Evolutionary conservation across 1,140 invertebrate genomes (phyloP), one percentile per base, ranked within the genome.

Genomic region (Sarcophaga peregrina): DNA sequence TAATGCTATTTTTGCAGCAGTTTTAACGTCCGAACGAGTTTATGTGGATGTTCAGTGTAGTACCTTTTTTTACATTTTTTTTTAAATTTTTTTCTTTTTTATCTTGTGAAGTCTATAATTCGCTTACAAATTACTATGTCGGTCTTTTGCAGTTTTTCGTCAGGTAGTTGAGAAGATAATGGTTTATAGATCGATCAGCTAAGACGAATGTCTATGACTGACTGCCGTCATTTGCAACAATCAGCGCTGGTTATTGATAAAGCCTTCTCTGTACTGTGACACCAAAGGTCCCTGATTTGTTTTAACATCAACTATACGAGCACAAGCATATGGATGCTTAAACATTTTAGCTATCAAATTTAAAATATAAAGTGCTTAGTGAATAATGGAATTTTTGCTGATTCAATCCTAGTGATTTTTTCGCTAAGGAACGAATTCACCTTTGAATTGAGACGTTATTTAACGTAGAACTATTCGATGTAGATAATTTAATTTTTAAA

Each of bases 121-220:
- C 75, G 75, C 50, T 78, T 50, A 83, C 82, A 83, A 83, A 83
- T 83, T 83, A 83, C 82, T 83, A 83, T 83, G 82, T 83, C 82
- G 82, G 82, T 75, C 52, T 83, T 25, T 83, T 47, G 82, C 82
- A 46, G 76, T 83, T 83, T 83, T 83, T 83, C 82, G 82, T 83
- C 82, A 83, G 82, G 62, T 82, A 52, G 75, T 82, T 82, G 75
- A 78, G 75, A 20, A 78, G 75, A 78, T 78, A 78, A 78, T 78
- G 75, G 47, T 47, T 78, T 78, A 78, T 78, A 78, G 75, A 78
- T 78, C 75, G 75, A 78, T 78, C 75, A 78, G 25, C 75, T 25
- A 78, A 46, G 47, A 5, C 52, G 17, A 25, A 46, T 47, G 73
- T 78, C 75, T 78, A 78, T 78, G 75, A 78, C 47, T 78, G 75